phyloP scores from a whole-genome alignment of 2,797 vertebrate genomes.

The Cirrhinus mrigala region DNA sequence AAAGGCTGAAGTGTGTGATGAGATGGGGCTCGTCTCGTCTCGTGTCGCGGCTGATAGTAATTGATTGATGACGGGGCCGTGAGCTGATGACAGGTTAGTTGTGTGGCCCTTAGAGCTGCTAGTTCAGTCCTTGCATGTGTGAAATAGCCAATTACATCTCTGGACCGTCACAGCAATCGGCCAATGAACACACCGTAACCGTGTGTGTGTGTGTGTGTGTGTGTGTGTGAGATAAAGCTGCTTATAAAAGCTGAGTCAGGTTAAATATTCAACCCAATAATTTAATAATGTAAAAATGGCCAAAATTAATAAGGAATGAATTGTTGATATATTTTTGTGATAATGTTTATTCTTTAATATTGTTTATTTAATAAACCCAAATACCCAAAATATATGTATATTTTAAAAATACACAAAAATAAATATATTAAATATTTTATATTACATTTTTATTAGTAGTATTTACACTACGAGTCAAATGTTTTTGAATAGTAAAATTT shows the following conservation, averaged over 20 bases:
- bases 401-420: background rate
- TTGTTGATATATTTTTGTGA: background rate
- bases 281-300: background rate
- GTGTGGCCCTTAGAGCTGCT: conserved; percentile 94
- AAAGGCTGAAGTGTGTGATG: conserved; percentile 77
- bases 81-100: conserved; percentile 90
- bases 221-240: conserved; percentile 72
- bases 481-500: too few relatives aligned
- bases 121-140: conserved; percentile 95
- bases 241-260: conserved; percentile 86
- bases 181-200: conserved; percentile 84
- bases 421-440: too few relatives aligned
- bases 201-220: conserved; percentile 7
- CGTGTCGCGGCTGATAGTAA: conserved; percentile 90
- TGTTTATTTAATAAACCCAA: background rate
- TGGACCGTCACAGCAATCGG: conserved; percentile 88
- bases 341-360: background rate
- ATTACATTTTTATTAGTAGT: too few relatives aligned
- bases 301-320: background rate
- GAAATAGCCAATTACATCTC: conserved; percentile 98
- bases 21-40: conserved; percentile 76
- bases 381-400: background rate
- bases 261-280: background rate
- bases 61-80: conserved; percentile 89
- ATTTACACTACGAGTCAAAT: too few relatives aligned